These are phyloP conservation scores for Spheniscus humboldti DNA, from an alignment of 2,797 vertebrate species.

Conservation along the genomic window DNA sequence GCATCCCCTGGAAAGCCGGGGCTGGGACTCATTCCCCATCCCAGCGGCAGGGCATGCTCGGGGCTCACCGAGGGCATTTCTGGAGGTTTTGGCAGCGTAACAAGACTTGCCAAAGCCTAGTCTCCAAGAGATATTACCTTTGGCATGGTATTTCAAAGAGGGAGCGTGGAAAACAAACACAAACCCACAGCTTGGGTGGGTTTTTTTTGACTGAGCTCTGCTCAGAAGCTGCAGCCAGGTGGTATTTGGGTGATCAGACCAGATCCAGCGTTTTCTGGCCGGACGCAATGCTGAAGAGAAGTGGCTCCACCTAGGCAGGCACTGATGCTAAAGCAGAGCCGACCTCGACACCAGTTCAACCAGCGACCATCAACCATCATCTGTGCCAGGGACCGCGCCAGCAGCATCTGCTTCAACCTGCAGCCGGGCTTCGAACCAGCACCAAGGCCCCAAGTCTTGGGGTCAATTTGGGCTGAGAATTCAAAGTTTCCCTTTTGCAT, in stretches of 20 bases:
- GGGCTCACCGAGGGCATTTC: not conserved
- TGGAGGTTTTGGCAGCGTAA: not conserved
- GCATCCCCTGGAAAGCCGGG: accelerated
- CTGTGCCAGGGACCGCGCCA: accelerated
- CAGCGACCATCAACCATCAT: not conserved
- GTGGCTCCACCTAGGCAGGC: constrained; percentile 62
- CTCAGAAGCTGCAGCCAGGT: constrained; percentile 7
- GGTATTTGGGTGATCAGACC: not conserved
- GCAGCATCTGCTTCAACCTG: not conserved
- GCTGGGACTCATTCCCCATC: not conserved
- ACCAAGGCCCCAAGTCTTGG: not conserved
- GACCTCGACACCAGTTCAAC: not conserved
- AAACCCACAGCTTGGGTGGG: not conserved
- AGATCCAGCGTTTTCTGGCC: not conserved
- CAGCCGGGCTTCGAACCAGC: not conserved
- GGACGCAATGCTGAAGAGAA: not conserved
- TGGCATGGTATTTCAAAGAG: not conserved
- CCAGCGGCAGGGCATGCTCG: accelerated
- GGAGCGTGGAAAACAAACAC: not conserved
- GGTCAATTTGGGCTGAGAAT: not conserved
- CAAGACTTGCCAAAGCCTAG: not conserved
- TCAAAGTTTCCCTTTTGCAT: not conserved
- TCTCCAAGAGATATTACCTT: not conserved
- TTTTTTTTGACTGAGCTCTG: not conserved
- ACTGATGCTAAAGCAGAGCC: constrained; percentile 12